A percentile compares a stretch with the other conserved stretches of the same genome.
Evolutionary conservation across 2,888 invertebrate species (phyloP).

Genomic region (Psylliodes chrysocephalus): DNA sequence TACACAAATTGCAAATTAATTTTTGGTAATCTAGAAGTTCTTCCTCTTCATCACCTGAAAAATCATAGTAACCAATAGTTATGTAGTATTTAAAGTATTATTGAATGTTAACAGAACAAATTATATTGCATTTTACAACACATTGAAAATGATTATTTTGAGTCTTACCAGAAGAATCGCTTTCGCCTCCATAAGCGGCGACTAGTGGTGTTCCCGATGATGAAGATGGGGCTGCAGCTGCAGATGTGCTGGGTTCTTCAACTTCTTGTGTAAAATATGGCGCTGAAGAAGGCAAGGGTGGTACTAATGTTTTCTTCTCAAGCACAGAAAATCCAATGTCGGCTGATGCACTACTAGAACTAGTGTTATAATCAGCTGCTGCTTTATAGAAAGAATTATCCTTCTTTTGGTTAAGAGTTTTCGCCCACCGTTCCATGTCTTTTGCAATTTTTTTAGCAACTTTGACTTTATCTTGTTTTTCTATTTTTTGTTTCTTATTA

Average conservation of each 20-base stretch:
- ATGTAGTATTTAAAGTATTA: neutral
- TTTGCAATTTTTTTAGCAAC: slow-evolving; percentile 98
- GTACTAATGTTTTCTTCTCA: slow-evolving; percentile 72
- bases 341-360: slow-evolving; percentile 75
- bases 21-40: slow-evolving; percentile 89
- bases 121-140: too few relatives aligned
- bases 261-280: slow-evolving; percentile 45
- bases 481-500: slow-evolving; percentile 76
- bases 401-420: slow-evolving; percentile 96
- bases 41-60: slow-evolving; percentile 70
- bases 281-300: slow-evolving; percentile 28
- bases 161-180: slow-evolving; percentile 68
- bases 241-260: slow-evolving; percentile 34
- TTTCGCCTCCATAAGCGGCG: slow-evolving; percentile 82
- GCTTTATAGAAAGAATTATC: slow-evolving; percentile 67
- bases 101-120: neutral
- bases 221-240: slow-evolving; percentile 30
- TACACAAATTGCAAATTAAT: slow-evolving; percentile 93
- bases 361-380: slow-evolving; percentile 44
- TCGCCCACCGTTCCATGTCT: slow-evolving; percentile 96
- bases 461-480: slow-evolving; percentile 93
- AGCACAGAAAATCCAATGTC: slow-evolving; percentile 94
- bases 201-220: slow-evolving; percentile 68
- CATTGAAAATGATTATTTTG: neutral
- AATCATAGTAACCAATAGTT: neutral